Evolutionary conservation across 37 sponge, comb jelly and placozoan genomes (phyloP), one percentile per base, ranked within the genome.

Genomic region (Ianthella basta): DNA sequence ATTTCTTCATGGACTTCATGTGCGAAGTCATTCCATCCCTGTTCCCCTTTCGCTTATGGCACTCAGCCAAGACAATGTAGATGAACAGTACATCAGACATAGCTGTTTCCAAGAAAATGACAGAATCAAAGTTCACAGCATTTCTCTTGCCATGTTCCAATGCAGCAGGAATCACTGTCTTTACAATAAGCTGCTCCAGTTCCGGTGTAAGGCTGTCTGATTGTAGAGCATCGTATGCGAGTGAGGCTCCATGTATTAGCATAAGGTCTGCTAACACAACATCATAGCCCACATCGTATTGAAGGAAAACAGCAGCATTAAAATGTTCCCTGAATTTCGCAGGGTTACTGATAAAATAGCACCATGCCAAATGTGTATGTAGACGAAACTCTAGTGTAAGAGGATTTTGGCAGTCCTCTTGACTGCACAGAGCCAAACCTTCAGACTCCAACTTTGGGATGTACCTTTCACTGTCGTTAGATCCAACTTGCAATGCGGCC

Each of bases 321-420:
- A 40, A 4, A 24, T 75, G 78, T 24, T 75, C 54, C 16, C 40
- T 25, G 38, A 39, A 75, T 3, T 75, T 40, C 16, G 37, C 78
- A 2, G 21, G 8, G 10, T 75, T 50, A 23, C 13, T 12, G 20
- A 24, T 44, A 41, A 53, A 75, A 53, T 75, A 75, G 10, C 78
- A 75, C 78, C 78, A 75, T 21, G 78, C 44, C 54, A 75, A 15
- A 24, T 75, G 78, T 12, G 50, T 40, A 44, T 75, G 78, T 2
- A 75, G 8, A 40, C 40, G 37, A 24, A 75, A 75, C 40, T 75
- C 24, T 21, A 75, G 16, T n/a, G 40, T 20, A 36, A 75, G 4
- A 21, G 78, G 54, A 36, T 75, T 75, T 10, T 61, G 64, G 29
- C 64, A 61, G 1, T 75, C 78, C 12, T 32, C 78, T 25, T 24